phyloP scores from a whole-genome alignment of 2,113 vertebrate genomes.

The Recurvirostra avosetta region DNA sequence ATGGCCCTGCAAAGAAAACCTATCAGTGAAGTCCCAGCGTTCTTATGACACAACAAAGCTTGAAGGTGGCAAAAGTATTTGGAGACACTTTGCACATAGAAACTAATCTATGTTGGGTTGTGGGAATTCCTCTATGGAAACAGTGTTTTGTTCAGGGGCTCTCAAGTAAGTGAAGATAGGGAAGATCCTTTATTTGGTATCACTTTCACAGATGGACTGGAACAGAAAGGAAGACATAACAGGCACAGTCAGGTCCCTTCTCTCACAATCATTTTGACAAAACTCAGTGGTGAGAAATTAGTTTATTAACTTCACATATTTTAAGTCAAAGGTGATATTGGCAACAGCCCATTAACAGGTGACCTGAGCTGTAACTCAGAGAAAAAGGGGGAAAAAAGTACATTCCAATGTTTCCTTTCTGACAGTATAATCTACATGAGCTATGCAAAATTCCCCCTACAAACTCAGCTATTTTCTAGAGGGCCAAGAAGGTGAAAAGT shows the following conservation, averaged over 20 bases:
- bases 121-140: not conserved
- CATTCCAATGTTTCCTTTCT: not conserved
- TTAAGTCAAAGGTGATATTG: conserved; percentile 28
- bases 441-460: not conserved
- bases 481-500: not conserved
- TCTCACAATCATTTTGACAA: not conserved
- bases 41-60: not conserved
- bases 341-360: not conserved
- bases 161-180: not conserved
- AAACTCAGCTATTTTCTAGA: conserved; percentile 23
- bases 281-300: not conserved
- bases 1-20: not conserved
- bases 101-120: not conserved
- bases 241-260: not conserved
- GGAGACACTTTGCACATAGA: not conserved
- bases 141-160: not conserved
- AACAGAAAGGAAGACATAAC: not conserved
- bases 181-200: not conserved
- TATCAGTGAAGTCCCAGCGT: no score
- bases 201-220: not conserved
- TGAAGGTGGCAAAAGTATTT: not conserved
- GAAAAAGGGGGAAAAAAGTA: not conserved
- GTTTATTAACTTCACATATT: conserved; percentile 9
- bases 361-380: not conserved
- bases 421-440: not conserved